Evolutionary conservation across 2,888 invertebrate genomes (phyloP).

Genomic region (Idaea straminata): DNA sequence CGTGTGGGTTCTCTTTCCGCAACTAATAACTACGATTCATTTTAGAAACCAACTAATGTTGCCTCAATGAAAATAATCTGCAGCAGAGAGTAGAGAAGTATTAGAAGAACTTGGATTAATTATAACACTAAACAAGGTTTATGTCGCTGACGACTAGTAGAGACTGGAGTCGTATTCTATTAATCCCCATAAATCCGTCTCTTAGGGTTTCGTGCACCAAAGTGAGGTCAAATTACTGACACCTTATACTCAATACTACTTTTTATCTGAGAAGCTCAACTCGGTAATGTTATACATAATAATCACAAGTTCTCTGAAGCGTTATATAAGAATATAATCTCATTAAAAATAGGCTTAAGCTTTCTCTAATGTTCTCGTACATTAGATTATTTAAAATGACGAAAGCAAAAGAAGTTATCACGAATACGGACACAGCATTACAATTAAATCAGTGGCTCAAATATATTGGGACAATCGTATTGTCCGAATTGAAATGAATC

Average conservation of each 20-base stretch:
- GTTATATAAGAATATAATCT: constrained; percentile 28
- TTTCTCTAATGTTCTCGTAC: constrained; percentile 32
- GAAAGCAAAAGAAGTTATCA: neutral
- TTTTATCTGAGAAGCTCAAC: constrained; percentile 42
- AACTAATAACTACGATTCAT: neutral
- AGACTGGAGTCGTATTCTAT: constrained; percentile 24
- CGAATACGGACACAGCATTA: neutral
- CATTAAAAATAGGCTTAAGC: constrained; percentile 26
- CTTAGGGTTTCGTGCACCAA: constrained; percentile 37
- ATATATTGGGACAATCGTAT: constrained; percentile 9
- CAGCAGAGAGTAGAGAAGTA: no score
- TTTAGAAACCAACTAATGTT: neutral
- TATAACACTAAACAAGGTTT: neutral
- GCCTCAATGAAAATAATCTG: no score
- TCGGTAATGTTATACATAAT: constrained; percentile 36
- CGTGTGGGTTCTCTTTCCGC: neutral
- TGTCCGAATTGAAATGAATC: constrained; percentile 15
- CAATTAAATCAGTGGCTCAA: constrained; percentile 10
- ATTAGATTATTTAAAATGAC: neutral
- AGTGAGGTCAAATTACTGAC: constrained; percentile 45
- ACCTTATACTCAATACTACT: constrained; percentile 44
- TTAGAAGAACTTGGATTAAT: no score
- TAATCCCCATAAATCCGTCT: constrained; percentile 39
- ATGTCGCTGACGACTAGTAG: neutral
- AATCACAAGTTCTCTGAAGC: constrained; percentile 37